Conservation (phyloP, 2,113 vertebrate species). For the Datnioides undecimradiatus region DNA sequence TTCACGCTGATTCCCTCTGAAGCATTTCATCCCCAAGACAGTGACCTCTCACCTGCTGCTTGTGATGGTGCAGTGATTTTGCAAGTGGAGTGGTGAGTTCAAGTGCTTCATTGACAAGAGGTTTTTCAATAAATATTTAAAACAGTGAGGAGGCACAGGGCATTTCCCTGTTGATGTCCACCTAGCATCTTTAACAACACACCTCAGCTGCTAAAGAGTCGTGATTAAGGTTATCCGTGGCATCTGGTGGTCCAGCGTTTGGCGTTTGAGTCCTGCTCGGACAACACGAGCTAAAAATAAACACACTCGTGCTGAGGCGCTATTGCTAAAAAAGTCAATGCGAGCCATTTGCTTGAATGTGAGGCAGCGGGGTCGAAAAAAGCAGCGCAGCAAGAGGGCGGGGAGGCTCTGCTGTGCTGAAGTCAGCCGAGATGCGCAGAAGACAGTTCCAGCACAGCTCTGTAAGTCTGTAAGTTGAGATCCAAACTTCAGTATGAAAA, state of each 20-base stretch:
- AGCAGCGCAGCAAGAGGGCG: not conserved
- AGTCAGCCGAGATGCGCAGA: not conserved
- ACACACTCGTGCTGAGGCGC: slow-evolving; percentile 9
- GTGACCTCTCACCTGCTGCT: slow-evolving; percentile 24
- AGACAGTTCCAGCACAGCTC: not conserved
- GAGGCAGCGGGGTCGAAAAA: slow-evolving; percentile 7
- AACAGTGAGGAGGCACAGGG: slow-evolving; percentile 5
- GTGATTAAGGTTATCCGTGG: slow-evolving; percentile 45
- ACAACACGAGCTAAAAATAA: slow-evolving; percentile 35
- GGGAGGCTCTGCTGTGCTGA: slow-evolving; percentile 3
- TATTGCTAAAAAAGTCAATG: not conserved
- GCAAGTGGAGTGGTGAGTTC: not conserved
- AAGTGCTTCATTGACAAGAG: slow-evolving; percentile 1
- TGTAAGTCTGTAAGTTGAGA: not conserved
- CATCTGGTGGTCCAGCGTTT: slow-evolving; percentile 28
- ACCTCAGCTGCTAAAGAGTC: not conserved
- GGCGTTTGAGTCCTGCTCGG: slow-evolving; percentile 29
- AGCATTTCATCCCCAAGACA: not conserved
- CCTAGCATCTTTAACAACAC: slow-evolving; percentile 14
- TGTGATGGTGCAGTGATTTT: not conserved
- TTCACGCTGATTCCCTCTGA: slow-evolving; percentile 2
- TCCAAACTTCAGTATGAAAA: slow-evolving; percentile 14
- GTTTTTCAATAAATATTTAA: not conserved
- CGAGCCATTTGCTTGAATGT: slow-evolving; percentile 7
- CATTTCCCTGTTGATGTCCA: slow-evolving; percentile 22